Base-by-base conservation (phyloP, 2,113 vertebrate species). In the Monopterus albus region DNA sequence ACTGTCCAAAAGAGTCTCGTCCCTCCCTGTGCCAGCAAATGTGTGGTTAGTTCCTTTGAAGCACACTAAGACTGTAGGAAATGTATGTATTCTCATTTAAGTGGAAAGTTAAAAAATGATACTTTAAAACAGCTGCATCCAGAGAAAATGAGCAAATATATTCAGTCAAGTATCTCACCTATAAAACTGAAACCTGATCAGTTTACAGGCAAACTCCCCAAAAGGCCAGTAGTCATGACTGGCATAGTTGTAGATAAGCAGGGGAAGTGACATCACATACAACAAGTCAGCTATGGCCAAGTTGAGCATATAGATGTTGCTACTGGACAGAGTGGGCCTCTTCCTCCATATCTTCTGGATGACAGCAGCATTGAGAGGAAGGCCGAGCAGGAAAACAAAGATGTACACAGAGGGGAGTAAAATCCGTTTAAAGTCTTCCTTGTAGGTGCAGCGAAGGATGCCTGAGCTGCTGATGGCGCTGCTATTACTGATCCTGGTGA, bases 221-320 rank as follows among this genome's bases (percentile, higher is more conserved):
- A 99, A 99, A 10, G 97, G 98, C 98, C 98, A 99, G 67, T 98
- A 96, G 88, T 99, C 98, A 7, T 92, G 91, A 35, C 93, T 96
- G 70, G 88, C 94, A 0, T 99, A 98, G 93, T 99, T 99, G 90
- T 96, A 99, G 87, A 99, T 95, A 69, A 98, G 96, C 40, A 98
- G 89, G 0, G 97, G 98, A 67, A 99, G 94, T 2, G 97, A 99
- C 83, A 95, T 96, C 84, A 96, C 95, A 0, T 99, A 98, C 8
- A 99, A 91, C 9, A 98, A 89, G 89, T 99, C 97, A 0, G 97
- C 97, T 17, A 75, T 47, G 12, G 97, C 97, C 88, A 99, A 77
- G 91, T 99, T 99, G 61, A 99, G 83, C 89, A 95, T 99, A 79
- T 98, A 99, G 89, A 99, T 94, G 13, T 89, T 94, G 10, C 61